Base-by-base conservation (phyloP, 2,797 vertebrate genomes). In the Sciurus carolinensis region DNA sequence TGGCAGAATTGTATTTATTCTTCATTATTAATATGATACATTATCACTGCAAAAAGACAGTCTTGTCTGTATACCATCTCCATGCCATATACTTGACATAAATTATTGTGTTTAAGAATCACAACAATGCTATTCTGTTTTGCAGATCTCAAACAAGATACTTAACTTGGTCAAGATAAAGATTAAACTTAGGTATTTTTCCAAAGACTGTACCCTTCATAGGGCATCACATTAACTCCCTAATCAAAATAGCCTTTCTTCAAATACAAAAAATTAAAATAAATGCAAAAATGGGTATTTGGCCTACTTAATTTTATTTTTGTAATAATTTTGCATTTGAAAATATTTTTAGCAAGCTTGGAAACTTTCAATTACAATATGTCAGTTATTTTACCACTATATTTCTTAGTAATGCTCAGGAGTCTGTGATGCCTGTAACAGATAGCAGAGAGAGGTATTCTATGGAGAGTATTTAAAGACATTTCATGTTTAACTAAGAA, bases 401-500 rank as follows among this genome's bases (percentile, higher is more conserved):
- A 87, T 87, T 18, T 83, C 36, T 69, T 69, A 83, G 17, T 88
- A 87, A 59, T 20, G 36, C 52, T 87, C 71, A 79, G 77, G 11
- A 54, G 26, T 79, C 66, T 71, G 62, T 28, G 81, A 95, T 76
- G 52, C 4, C 57, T 85, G 1, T 72, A 86, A 86, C 1, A 94
- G 47, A 64, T 39, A 87, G 3, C 52, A 84, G 24, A 9, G 30
- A 33, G 50, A 67, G 44, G 36, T 22, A 14, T 42, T 7, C 50
- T 73, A 36, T 9, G 5, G 52, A 87, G 13, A 36, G 2, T 20
- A 93, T 26, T 73, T 62, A 83, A 85, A 82, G 75, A 52, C 22
- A 94, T 36, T 77, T 96, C 57, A 59, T 26, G n/a, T 89, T 87
- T 69, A 86, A 59, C 77, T 90, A 85, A 92, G 85, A 97, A 96